phyloP scores from a whole-genome alignment of 2,797 vertebrate species.

The Falco rusticolus region DNA sequence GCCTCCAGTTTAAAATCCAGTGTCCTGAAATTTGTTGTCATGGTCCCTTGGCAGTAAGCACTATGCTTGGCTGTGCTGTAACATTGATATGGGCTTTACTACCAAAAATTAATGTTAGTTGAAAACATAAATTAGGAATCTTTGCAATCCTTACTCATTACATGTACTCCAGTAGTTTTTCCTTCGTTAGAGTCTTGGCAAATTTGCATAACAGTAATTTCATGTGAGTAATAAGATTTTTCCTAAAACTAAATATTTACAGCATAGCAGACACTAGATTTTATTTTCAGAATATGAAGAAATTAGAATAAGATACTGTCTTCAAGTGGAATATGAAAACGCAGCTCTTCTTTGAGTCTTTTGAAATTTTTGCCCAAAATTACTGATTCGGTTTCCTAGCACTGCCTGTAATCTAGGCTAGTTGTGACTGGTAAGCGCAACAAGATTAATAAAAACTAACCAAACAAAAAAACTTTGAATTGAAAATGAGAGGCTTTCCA shows the following conservation, averaged over 20 bases:
- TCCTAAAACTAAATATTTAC: background rate
- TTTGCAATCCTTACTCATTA: background rate
- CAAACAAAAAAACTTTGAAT: background rate
- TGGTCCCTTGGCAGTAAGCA: slow-evolving; percentile 6
- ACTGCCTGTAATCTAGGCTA: background rate
- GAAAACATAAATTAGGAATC: background rate
- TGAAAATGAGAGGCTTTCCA: background rate
- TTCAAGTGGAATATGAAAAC: background rate
- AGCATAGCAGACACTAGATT: background rate
- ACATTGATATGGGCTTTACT: background rate
- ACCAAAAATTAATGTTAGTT: slow-evolving; percentile 1
- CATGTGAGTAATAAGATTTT: background rate
- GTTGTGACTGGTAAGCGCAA: background rate
- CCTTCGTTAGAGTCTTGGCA: slow-evolving; percentile 24
- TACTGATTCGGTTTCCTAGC: background rate
- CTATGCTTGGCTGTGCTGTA: background rate
- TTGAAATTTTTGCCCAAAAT: background rate
- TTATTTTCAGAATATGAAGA: background rate
- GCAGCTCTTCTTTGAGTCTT: background rate
- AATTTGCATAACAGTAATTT: background rate
- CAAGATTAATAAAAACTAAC: background rate
- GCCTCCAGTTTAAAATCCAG: slow-evolving; percentile 31
- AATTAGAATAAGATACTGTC: background rate
- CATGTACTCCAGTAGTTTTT: slow-evolving; percentile 39
- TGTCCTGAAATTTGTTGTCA: background rate